Percentiles rank a stretch among this genome's conserved stretches.
Evolutionary conservation across 2,888 invertebrate species (phyloP).

Genomic region (Atrina japonica): DNA sequence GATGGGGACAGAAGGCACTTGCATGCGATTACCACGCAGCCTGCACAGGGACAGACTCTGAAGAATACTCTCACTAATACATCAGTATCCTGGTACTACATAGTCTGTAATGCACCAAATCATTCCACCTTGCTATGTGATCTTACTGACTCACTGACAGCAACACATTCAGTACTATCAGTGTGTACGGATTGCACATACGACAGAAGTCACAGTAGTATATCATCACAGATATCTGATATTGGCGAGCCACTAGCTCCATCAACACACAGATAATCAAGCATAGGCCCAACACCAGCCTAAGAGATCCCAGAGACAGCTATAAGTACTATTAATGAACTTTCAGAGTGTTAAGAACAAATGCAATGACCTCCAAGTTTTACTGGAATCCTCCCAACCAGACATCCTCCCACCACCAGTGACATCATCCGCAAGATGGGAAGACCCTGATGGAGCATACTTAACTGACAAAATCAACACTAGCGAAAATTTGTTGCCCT

Average conservation of each 20-base stretch:
- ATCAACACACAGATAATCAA: constrained; percentile 2
- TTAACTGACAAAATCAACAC: constrained; percentile 15
- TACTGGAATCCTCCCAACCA: constrained; percentile 18
- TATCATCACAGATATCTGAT: not conserved
- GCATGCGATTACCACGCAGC: constrained; percentile 25
- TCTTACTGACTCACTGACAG: constrained; percentile 16
- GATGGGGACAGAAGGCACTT: constrained; percentile 12
- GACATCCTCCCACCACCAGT: constrained; percentile 9
- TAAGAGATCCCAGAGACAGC: constrained; percentile 3
- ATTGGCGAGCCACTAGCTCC: constrained; percentile 8
- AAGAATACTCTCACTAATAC: constrained; percentile 10
- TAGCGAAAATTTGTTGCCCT: constrained; percentile 8
- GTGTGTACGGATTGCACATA: not conserved
- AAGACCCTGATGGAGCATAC: too few relatives aligned
- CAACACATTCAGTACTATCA: constrained; percentile 19
- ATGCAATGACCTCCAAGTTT: constrained; percentile 22
- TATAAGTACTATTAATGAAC: constrained; percentile 5
- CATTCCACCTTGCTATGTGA: constrained; percentile 19
- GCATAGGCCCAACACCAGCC: not conserved
- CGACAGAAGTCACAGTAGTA: not conserved
- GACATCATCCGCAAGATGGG: too few relatives aligned
- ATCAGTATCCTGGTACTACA: constrained; percentile 17
- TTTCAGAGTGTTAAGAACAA: constrained; percentile 29
- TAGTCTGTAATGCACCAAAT: constrained; percentile 21
- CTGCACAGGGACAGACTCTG: constrained; percentile 13